Base-by-base conservation (phyloP, 2,888 invertebrate genomes). In the Dendrolimus pini region DNA sequence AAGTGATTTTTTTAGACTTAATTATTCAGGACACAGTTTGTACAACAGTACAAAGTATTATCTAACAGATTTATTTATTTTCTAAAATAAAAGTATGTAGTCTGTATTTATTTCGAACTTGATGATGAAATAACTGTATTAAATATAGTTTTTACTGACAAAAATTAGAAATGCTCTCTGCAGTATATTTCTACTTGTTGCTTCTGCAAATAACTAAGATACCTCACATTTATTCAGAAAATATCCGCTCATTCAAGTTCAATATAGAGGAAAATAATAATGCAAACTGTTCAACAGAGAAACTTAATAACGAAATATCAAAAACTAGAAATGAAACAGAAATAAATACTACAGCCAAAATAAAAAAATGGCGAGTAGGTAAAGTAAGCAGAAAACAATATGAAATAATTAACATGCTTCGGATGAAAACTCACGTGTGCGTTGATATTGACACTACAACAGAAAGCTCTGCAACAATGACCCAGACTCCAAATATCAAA, bases 321-420 rank as follows among this genome's bases (percentile, higher is more conserved):
- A 41, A 52, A 7, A 53, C 12, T 12, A 56, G 7, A 54, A 54
- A 41, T 41, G 14, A 30, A 54, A 54, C 10, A 9, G 30, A 14
- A 18, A 14, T 1, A 13, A 54, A 54, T 54, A 54, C 30, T 53
- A 41, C 54, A 54, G 12, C 56, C 14, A 13, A 53, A 41, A 9
- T 41, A 6, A 78, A 72, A 61, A 82, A 77, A 61, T 75, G 74
- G 77, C 73, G 78, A 65, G 73, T 76, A 7, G 74, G 71, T 13
- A 75, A 77, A 74, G 72, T 79, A 6, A 82, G 74, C 47, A 71
- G 71, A 59, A 83, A 81, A 58, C 81, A 83, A 58, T 81, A 82
- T 69, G 82, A 83, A 74, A 75, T 85, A 53, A 69, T 85, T 8
- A 85, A 86, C 59, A 74, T 85, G 71, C 65, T 85, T 2, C 79